Evolutionary conservation across 1,140 invertebrate species (phyloP), one percentile per base, ranked within the genome.

Genomic region (Globodera ellingtonae): DNA sequence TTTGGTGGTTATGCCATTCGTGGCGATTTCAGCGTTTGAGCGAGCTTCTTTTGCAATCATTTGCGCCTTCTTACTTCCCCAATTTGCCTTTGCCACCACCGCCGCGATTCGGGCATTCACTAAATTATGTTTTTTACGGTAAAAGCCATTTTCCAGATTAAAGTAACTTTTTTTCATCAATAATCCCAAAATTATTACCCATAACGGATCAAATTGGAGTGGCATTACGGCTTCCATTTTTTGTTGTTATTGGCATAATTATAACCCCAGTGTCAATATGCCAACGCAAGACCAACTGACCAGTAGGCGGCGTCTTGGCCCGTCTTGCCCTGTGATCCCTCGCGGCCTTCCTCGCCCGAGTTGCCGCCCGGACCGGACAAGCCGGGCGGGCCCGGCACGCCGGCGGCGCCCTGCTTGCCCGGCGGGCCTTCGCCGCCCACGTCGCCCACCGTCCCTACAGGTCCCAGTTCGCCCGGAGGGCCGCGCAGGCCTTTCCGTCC

Each of bases 401-500:
- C 84, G 15, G 62, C 24, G 15, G 81, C 8, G 4, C 84, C 84
- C 15, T 75, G 78, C 15, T 65, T 65, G 8, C 84, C 84, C 18
- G 52, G 70, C 18, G 71, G 24, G 48, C 84, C 84, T 46, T 75
- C 72, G 47, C 77, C 46, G 13, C 84, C 84, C 18, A 70, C 71
- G 6, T 62, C 50, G 44, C 84, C 84, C 7, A 67, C 70, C 6
- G 74, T 46, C 7, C 83, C 83, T 44, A 47, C 66, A 21, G 46
- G 82, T 65, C 82, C 82, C 24, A 48, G 71, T 10, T 79, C 62
- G 52, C 84, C 84, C 7, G 85, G 83, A 10, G 72, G 62, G 47
- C 84, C 84, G 44, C 82, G 85, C 5, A 47, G 9, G 56, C 84
- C 84, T 59, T 79, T 84, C 5, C 84, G 86, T 6, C 74, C 74